Conservation (phyloP, 1,140 invertebrate genomes). For the Meloidogyne exigua region DNA sequence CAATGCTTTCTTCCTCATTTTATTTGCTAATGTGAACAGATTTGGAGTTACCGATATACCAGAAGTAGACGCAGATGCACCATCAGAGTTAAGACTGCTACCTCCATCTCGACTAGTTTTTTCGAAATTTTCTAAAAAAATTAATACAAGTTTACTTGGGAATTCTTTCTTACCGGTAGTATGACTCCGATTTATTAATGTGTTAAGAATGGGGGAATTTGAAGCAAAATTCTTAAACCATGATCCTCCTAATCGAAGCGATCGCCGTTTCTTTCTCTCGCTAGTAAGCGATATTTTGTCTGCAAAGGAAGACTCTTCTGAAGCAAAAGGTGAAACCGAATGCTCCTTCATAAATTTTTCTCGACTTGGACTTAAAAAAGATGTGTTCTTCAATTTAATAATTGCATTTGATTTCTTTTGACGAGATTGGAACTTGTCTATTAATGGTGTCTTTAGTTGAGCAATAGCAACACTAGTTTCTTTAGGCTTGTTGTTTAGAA, state of each 20-base stretch:
- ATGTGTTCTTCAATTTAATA: not conserved
- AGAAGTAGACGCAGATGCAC: slow-evolving; percentile 7
- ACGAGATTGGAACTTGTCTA: not conserved
- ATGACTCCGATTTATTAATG: slow-evolving; percentile 48
- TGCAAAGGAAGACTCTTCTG: slow-evolving; percentile 33
- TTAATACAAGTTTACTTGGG: not conserved
- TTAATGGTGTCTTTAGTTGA: not conserved
- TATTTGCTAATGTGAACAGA: slow-evolving; percentile 49
- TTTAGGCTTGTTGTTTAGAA: not conserved
- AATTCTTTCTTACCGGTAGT: slow-evolving; percentile 45
- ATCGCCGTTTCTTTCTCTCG: slow-evolving; percentile 17
- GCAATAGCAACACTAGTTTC: not conserved
- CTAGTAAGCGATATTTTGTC: slow-evolving; percentile 26
- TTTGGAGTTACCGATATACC: slow-evolving; percentile 39
- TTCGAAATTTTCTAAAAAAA: slow-evolving; percentile 32
- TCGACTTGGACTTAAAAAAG: slow-evolving; percentile 53
- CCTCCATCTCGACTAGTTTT: slow-evolving; percentile 19
- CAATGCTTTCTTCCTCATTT: slow-evolving; percentile 52
- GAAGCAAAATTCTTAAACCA: slow-evolving; percentile 52
- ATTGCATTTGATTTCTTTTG: not conserved
- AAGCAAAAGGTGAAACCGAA: slow-evolving; percentile 43
- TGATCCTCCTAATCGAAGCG: slow-evolving; percentile 37
- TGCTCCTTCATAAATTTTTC: slow-evolving; percentile 54
- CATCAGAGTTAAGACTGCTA: slow-evolving; percentile 21
- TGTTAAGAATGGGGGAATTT: slow-evolving; percentile 49